These are phyloP conservation scores for Chelonus formosanus DNA, from an alignment of 2,888 invertebrate genomes.

Conservation along the genomic window DNA sequence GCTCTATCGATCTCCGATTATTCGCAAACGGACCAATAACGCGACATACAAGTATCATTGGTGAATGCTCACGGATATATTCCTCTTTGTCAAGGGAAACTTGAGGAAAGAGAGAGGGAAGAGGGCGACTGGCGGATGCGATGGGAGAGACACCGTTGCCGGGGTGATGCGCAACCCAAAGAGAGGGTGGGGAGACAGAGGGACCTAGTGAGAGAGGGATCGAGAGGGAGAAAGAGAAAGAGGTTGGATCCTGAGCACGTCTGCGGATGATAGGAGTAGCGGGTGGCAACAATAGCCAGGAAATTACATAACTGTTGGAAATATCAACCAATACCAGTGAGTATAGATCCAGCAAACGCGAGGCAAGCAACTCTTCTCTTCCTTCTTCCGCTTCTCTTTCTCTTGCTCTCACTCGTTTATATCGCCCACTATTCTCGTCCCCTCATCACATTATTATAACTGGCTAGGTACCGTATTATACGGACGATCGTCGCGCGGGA, in stretches of 20 bases:
- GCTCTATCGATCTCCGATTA: slow-evolving; percentile 29
- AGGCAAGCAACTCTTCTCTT: slow-evolving; percentile 1
- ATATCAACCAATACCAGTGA: slow-evolving; percentile 64
- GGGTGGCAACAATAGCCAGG: slow-evolving; percentile 64
- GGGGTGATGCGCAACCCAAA: slow-evolving; percentile 37
- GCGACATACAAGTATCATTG: slow-evolving; percentile 20
- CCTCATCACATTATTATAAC: slow-evolving; percentile 61
- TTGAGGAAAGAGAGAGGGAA: slow-evolving; percentile 26
- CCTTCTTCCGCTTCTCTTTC: slow-evolving; percentile 22
- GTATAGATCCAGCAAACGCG: slow-evolving; percentile 24
- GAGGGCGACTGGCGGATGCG: slow-evolving; percentile 22
- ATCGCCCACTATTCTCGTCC: slow-evolving; percentile 30
- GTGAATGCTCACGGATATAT: slow-evolving; percentile 31
- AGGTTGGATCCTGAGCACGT: slow-evolving; percentile 53
- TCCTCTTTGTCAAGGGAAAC: slow-evolving; percentile 28
- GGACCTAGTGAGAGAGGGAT: slow-evolving; percentile 29
- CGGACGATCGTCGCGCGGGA: slow-evolving; percentile 57
- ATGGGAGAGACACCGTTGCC: slow-evolving; percentile 30
- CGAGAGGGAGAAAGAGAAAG: slow-evolving; percentile 35
- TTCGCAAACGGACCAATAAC: slow-evolving; percentile 29
- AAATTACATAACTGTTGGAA: slow-evolving; percentile 66
- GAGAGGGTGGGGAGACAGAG: slow-evolving; percentile 27
- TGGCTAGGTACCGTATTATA: slow-evolving; percentile 63
- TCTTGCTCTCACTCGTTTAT: slow-evolving; percentile 12
- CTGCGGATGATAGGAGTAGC: slow-evolving; percentile 59